Evolutionary conservation across 2,797 vertebrate species (phyloP).

Genomic region (Gambusia yucatana): DNA sequence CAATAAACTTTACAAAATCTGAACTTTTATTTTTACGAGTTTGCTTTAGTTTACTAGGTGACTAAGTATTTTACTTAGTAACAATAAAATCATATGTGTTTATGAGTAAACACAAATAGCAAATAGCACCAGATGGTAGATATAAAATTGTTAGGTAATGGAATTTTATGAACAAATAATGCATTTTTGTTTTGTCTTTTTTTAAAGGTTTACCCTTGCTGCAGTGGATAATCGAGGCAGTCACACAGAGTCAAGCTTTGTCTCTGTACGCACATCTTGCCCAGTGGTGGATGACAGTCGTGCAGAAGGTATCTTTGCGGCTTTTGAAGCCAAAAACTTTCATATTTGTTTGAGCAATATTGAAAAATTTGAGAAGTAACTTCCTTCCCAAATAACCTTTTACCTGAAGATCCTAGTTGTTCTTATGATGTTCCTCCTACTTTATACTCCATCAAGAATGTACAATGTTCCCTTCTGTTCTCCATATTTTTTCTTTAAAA

Average conservation of each 20-base stretch:
- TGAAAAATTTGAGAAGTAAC: no score
- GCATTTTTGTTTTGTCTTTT: background rate
- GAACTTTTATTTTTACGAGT: no score
- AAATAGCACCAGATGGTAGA: background rate
- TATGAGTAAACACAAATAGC: background rate
- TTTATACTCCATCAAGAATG: background rate
- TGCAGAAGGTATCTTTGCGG: constrained; percentile 89
- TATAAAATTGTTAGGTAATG: background rate
- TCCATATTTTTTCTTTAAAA: background rate
- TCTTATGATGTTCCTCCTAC: background rate
- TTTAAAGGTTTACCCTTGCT: constrained; percentile 89
- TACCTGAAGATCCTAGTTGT: background rate
- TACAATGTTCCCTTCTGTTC: background rate
- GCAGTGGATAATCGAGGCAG: constrained; percentile 94
- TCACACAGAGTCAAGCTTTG: constrained; percentile 90
- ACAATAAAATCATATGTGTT: no score
- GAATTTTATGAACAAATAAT: background rate
- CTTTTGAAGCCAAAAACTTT: background rate
- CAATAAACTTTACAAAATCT: no score
- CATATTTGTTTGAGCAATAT: background rate
- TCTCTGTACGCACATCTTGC: constrained; percentile 93
- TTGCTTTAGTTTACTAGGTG: no score
- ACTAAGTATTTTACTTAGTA: no score
- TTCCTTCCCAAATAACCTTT: background rate
- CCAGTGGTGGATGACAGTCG: constrained; percentile 95